Evolutionary conservation across 2,888 invertebrate species (phyloP).

Genomic region (Scaptomyza reducta): DNA sequence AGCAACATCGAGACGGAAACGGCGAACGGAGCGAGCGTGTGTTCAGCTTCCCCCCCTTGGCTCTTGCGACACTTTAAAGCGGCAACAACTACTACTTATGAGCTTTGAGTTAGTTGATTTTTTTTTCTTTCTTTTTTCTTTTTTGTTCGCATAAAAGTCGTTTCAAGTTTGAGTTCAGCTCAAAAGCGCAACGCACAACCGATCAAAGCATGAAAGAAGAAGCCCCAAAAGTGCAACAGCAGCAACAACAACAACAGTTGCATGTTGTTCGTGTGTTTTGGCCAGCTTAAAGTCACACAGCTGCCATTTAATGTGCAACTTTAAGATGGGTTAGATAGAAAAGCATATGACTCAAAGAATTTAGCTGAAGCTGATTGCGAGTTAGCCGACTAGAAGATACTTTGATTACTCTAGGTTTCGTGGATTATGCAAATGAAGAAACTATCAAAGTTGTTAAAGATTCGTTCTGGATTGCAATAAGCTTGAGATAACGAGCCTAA

Average conservation of each 20-base stretch:
- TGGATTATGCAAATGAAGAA: no score
- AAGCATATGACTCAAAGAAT: no score
- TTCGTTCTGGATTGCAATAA: no score
- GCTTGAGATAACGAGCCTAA: background rate
- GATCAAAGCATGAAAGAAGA: constrained; percentile 41
- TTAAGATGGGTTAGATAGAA: no score
- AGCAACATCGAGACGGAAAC: no score
- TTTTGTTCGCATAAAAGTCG: constrained; percentile 30
- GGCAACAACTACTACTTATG: constrained; percentile 20
- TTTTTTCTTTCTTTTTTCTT: background rate
- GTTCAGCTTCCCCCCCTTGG: constrained; percentile 25
- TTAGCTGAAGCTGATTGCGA: no score
- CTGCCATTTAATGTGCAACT: background rate
- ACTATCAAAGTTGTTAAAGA: no score
- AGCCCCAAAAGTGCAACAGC: constrained; percentile 57
- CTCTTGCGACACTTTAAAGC: constrained; percentile 44
- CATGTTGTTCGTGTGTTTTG: background rate
- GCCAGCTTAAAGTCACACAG: background rate
- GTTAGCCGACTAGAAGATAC: no score
- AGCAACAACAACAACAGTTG: constrained; percentile 5
- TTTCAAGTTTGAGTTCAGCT: constrained; percentile 51
- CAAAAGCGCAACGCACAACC: constrained; percentile 30
- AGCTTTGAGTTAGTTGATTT: constrained; percentile 38
- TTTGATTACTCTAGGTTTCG: no score
- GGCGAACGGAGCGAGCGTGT: constrained; percentile 11